Evolutionary conservation across 2,113 vertebrate species (phyloP), one percentile per base, ranked within the genome.

Genomic region (Planiliza haematocheilus): DNA sequence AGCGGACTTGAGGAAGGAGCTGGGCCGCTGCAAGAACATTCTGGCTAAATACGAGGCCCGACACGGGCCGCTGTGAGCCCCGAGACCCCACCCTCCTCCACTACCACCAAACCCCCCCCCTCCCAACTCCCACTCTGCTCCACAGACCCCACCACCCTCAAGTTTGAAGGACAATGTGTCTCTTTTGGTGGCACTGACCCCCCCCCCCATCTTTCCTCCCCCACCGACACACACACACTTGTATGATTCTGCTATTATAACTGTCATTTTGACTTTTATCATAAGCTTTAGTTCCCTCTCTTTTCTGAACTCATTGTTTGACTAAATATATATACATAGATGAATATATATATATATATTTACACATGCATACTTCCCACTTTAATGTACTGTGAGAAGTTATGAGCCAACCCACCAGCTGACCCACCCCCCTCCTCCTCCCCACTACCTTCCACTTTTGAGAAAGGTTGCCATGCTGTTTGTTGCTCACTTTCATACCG

Each of bases 11-110:
- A 87, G 97, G 71, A 97, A 97, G 91, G 97, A 99, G 94, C 94
- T 99, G 84, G 96, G 96, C 85, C 96, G 96, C 79, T 98, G 96
- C 95, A 97, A 97, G 94, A 98, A 97, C 84, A 77, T 97, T 86
- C 88, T 99, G 78, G 94, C 95, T 42, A 99, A 98, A 93, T 99
- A 98, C 10, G 96, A 98, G 88, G 93, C 96, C 79, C 94, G 95
- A 12, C 96, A 97, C 5, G 96, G 96, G 61, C 93, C 95, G 46
- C 95, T 97, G 96, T 99, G 94, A 94, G 60, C 43, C 38, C 20
- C 48, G 13, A 24, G 18, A 0, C 24, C 20, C 37, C 18, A 0
- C n/a, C n/a, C 6, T 6, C 49, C 14, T 1, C 2, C 16, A 21
- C 43, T 0, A 1, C 37, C 24, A 30, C 30, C 46, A 17, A 53